Base-by-base conservation (phyloP, 2,797 vertebrate species). In the Crocodylus rhombifer region DNA sequence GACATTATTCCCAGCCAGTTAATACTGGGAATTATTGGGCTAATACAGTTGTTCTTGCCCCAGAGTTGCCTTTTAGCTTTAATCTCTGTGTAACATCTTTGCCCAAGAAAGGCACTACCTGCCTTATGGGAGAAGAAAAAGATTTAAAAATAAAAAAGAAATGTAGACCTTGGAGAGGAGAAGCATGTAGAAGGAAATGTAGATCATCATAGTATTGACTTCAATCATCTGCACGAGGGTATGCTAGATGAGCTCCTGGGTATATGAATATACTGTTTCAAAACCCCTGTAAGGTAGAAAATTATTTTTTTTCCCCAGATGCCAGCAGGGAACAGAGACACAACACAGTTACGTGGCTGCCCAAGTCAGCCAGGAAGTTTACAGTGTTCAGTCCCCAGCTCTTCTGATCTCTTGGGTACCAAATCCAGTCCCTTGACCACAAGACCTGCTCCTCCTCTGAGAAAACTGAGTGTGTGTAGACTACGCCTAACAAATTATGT, bases 271-370 rank as follows among this genome's bases (percentile, higher is more conserved):
- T 5, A 61, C 61, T n/a, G 69, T 90, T 79, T n/a, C n/a, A 88
- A 89, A 86, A 5, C 30, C 13, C 80, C 78, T 33, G 2, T 3
- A 3, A 30, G 28, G 23, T 26, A 25, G 23, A 62, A 8, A 23
- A 25, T 91, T 69, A 14, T 84, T 61, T 23, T 86, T 36, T 20
- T 86, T 76, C 84, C 14, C 26, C 25, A 90, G 91, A 93, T 88
- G 10, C 16, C 63, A 60, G 58, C 26, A 42, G 77, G 4, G 77
- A 86, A 79, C 7, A 21, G 60, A 89, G 56, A 26, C 58, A 36
- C 5, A 79, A 14, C 81, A 36, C 82, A 76, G 4, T 33, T 36
- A 87, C 87, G 69, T 63, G 79, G 14, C 64, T 94, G 61, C 51
- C 36, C 58, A 26, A 79, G 60, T 13, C 60, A 25, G 33, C 77